Base-by-base conservation (phyloP, 2,888 invertebrate species). In the Dascillus cervinus region DNA sequence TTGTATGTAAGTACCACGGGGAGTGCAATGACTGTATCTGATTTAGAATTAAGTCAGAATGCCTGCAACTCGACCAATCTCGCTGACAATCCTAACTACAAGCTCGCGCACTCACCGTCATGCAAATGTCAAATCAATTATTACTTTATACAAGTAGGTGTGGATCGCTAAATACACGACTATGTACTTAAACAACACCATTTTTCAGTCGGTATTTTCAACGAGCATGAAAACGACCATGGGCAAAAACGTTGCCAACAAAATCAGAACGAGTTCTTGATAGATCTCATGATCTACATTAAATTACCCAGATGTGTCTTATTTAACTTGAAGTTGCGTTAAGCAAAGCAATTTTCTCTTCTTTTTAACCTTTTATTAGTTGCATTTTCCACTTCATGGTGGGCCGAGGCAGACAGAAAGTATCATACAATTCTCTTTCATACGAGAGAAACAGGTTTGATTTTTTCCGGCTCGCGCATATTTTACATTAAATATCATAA, bases 391-490 rank as follows among this genome's bases (percentile, higher is more conserved):
- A 41, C 50, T 47, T 49, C 46, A 39, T 43, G 52, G 52, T 49
- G 50, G 52, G 49, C 52, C 48, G 35, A 33, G 30, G 45, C 44
- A 42, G 47, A 44, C 45, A 40, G 43, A 46, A 41, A 39, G 41
- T 37, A 40, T 40, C 43, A 47, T 47, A 48, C 46, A 46, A 50
- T 47, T 47, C 49, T 43, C 49, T 42, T 43, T 40, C 39, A 30
- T 35, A 39, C 33, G 19, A 32, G 34, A 47, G n/a, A 43, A 52
- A 50, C 51, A 46, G 51, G 50, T 51, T 51, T 47, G 22, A 44
- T 45, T 49, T 48, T 48, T 52, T 44, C 42, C 47, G 50, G 51
- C 49, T 51, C 46, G 47, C 44, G 49, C 50, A 49, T 52, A 53
- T 52, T 52, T 52, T 51, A 49, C 41, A 22, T 28, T 34, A 30